phyloP scores from a whole-genome alignment of 2,888 invertebrate species.

The Scelioninae gen. 1 region DNA sequence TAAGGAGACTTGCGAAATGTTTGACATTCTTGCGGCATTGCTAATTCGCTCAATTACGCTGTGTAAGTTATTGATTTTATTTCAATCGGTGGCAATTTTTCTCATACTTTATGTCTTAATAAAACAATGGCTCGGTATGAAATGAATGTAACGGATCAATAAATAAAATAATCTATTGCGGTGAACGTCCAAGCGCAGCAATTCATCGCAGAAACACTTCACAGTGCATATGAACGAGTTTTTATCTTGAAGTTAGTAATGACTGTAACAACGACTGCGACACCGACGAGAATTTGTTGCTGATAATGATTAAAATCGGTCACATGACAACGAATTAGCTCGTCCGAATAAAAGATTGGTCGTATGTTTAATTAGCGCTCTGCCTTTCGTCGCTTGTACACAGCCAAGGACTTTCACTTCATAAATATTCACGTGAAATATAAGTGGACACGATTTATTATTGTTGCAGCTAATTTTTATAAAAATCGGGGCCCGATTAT shows the following conservation, averaged over 20 bases:
- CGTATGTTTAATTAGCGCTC: constrained; percentile 66
- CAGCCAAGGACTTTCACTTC: constrained; percentile 61
- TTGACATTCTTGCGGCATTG: constrained; percentile 36
- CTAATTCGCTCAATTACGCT: constrained; percentile 43
- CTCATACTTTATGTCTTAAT: constrained; percentile 41
- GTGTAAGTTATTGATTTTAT: constrained; percentile 45
- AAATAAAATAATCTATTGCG: constrained; percentile 47
- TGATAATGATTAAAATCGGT: constrained; percentile 66
- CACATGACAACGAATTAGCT: constrained; percentile 68
- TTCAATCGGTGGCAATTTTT: constrained; percentile 46
- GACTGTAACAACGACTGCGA: constrained; percentile 53
- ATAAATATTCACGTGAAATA: constrained; percentile 69
- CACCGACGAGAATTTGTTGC: constrained; percentile 64
- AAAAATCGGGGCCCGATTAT: constrained; percentile 38
- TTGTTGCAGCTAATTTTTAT: constrained; percentile 50
- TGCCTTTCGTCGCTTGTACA: constrained; percentile 57
- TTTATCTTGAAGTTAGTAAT: constrained; percentile 53
- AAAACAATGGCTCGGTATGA: constrained; percentile 49
- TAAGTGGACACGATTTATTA: constrained; percentile 59
- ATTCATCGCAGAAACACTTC: constrained; percentile 30
- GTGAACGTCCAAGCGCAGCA: constrained; percentile 27
- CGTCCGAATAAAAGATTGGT: constrained; percentile 61
- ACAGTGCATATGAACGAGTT: constrained; percentile 51
- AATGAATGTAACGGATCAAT: constrained; percentile 30
- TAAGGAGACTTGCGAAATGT: constrained; percentile 25